phyloP scores from a whole-genome alignment of 1,140 invertebrate genomes.

The Hormaphis cornu region DNA sequence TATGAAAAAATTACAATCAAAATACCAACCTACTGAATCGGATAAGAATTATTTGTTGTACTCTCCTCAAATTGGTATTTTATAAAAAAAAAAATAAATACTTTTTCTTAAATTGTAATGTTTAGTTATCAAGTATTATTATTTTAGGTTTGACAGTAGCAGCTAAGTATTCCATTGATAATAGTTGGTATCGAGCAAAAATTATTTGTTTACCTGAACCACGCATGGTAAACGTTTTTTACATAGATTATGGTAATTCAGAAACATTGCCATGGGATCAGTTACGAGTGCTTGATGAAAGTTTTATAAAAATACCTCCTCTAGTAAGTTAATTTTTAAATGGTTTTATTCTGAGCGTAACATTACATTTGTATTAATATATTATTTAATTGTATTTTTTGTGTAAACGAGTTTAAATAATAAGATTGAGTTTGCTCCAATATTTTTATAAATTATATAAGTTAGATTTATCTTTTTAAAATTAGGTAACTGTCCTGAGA shows the following conservation, averaged over 20 bases:
- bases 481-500: no score
- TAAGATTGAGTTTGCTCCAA: no score
- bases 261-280: constrained; percentile 38
- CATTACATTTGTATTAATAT: no score
- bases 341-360: no score
- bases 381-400: no score
- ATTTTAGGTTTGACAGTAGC: constrained; percentile 46
- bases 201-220: constrained; percentile 41
- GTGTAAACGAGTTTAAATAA: no score
- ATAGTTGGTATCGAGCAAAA: constrained; percentile 44
- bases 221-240: constrained; percentile 43
- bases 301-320: constrained; percentile 38
- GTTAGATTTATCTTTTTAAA: no score
- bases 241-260: constrained; percentile 46
- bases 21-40: constrained; percentile 22
- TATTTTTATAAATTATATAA: no score
- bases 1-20: background rate
- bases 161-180: constrained; percentile 40
- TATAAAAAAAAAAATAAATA: background rate
- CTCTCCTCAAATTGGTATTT: constrained; percentile 23
- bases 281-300: constrained; percentile 39
- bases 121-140: background rate
- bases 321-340: constrained; percentile 39
- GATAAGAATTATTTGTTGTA: constrained; percentile 21
- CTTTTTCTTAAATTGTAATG: background rate